Base-by-base conservation (phyloP, 2,797 vertebrate species). In the Siniperca undulata region DNA sequence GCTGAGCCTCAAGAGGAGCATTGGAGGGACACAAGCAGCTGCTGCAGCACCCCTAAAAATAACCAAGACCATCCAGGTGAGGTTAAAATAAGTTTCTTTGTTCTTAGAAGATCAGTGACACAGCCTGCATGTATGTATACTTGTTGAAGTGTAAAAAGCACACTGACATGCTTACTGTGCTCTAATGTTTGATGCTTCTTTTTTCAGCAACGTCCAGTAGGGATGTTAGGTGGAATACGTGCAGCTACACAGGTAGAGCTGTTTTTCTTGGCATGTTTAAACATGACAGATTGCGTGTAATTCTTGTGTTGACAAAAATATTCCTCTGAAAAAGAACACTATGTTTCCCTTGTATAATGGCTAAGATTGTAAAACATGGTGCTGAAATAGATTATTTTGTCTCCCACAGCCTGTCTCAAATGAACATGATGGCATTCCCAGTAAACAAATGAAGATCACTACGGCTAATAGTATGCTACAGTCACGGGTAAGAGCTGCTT, bases 11-110 rank as follows among this genome's bases (percentile, higher is more conserved):
- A 99, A 98, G 92, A 97, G 98, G 85, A 97, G 94, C 52, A 74
- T 96, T 22, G 97, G 97, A 13, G 88, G 95, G 30, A 92, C 93
- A 70, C 92, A 93, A n/a, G 89, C 93, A 22, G 93, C 92, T 2
- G 58, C 77, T 55, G 93, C 94, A 22, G 95, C 96, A 6, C 95
- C 96, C 3, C 24, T 99, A 78, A 99, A 99, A 91, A 98, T 99
- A 93, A 99, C 98, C 80, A 99, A 99, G 95, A 99, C 98, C 71
- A 98, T 99, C 85, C 98, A 99, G 96, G 98, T 98, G 89, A 91
- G 86, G 7, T 30, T 20, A 0, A 74, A 55, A 68, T 7, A 4
- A 44, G 4, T 17, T 24, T 6, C 0, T 22, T 52, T 56, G 11
- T 30, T 14, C 24, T 17, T 40, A 7, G 0, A 19, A 42, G 16